Percentiles rank a stretch among this genome's conserved stretches.
phyloP scores from a whole-genome alignment of 2,113 vertebrate species.

The Plecotus auritus region DNA sequence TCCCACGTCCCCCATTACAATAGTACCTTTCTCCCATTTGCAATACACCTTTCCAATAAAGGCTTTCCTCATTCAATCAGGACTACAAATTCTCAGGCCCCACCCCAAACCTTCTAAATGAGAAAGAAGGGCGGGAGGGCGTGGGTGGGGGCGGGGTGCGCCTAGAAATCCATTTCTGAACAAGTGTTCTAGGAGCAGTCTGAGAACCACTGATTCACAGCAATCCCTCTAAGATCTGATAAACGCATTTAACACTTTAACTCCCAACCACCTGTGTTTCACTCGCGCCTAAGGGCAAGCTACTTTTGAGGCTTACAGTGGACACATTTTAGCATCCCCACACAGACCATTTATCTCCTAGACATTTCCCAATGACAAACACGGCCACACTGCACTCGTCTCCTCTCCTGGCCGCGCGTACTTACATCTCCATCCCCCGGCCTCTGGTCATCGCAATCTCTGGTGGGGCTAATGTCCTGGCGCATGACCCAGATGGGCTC shows the following conservation, averaged over 20 bases:
- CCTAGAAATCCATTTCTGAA: neutral
- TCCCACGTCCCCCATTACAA: neutral
- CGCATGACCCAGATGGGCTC: conserved; percentile 99
- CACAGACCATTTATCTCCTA: neutral
- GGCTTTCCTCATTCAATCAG: neutral
- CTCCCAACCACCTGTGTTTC: neutral
- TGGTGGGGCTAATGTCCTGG: conserved; percentile 94
- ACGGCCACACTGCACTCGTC: neutral
- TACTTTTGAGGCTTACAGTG: neutral
- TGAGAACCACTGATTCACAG: neutral
- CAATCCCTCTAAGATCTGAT: neutral
- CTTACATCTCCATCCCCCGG: conserved; percentile 91
- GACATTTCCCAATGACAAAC: neutral
- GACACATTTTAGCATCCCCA: neutral
- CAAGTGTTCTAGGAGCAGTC: neutral
- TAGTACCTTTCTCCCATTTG: neutral
- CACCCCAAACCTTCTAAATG: neutral
- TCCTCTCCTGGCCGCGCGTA: conserved; percentile 55
- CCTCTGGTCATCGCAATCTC: conserved; percentile 90
- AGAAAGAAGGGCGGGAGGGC: neutral
- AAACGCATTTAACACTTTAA: neutral
- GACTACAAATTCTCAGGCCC: neutral
- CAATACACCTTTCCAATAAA: neutral
- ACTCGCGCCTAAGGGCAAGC: neutral
- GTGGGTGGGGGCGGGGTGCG: rapidly evolving